These are phyloP conservation scores for human DNA, from an alignment of 2,113 vertebrate species.

Conservation along the genomic window DNA sequence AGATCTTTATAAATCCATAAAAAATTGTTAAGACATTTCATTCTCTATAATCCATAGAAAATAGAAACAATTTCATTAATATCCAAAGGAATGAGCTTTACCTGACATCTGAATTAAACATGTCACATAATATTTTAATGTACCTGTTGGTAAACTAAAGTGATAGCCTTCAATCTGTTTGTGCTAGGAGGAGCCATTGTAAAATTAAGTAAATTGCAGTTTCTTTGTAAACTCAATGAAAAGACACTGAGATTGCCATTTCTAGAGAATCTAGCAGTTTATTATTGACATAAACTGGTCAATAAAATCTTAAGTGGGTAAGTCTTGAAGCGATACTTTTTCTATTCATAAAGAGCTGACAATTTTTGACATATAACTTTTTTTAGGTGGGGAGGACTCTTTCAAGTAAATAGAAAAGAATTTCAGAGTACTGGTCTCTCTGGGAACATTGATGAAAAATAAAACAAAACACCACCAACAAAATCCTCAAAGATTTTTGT, in stretches of 20 bases:
- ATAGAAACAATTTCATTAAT: conserved; percentile 5
- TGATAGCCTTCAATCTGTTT: background rate
- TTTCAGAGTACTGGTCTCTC: background rate
- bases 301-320: conserved; percentile 3
- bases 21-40: background rate
- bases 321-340: background rate
- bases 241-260: background rate
- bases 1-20: background rate
- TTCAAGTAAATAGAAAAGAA: conserved; percentile 16
- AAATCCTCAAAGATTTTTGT: background rate
- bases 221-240: background rate
- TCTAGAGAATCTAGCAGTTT: background rate
- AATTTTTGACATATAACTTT: background rate
- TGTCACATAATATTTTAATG: background rate
- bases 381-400: background rate
- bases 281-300: background rate
- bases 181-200: background rate
- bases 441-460: background rate
- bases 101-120: background rate
- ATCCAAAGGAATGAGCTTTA: background rate
- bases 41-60: background rate
- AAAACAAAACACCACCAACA: background rate
- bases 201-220: background rate
- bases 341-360: conserved; percentile 22
- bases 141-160: background rate